Evolutionary conservation across 1,140 invertebrate species (phyloP).

Genomic region (Sycophila sp.): DNA sequence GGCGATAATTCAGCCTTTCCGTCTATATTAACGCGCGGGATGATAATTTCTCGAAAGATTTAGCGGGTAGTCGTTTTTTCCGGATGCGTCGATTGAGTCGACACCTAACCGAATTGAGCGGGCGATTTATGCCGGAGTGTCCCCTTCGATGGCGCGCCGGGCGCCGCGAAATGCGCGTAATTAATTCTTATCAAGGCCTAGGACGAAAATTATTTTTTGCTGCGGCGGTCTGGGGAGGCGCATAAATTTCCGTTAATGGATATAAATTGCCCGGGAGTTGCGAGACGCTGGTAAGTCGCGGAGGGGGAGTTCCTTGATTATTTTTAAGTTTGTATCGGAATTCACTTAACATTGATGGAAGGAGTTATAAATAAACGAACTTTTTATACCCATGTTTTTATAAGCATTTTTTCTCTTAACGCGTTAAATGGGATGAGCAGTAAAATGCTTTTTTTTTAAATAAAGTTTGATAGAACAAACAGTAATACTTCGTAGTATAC

Average conservation of each 20-base stretch:
- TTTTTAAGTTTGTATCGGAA: background rate
- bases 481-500: too few relatives aligned
- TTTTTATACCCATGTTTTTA: background rate
- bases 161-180: constrained; percentile 9
- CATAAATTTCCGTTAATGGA: constrained; percentile 35
- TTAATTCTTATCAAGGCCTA: constrained; percentile 29
- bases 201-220: constrained; percentile 15
- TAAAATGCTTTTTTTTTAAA: too few relatives aligned
- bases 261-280: constrained; percentile 16
- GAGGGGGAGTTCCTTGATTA: background rate
- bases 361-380: background rate
- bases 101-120: constrained; percentile 22
- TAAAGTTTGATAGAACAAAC: too few relatives aligned
- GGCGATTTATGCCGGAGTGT: background rate
- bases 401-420: background rate
- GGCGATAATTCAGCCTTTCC: constrained; percentile 24
- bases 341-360: constrained; percentile 11
- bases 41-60: constrained; percentile 19
- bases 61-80: constrained; percentile 49
- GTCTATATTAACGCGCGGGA: constrained; percentile 24
- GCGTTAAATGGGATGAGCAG: background rate
- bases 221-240: background rate
- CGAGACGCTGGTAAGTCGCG: background rate
- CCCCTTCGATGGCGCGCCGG: background rate
- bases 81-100: constrained; percentile 10